A percentile compares a stretch with the other conserved stretches of the same genome.
phyloP scores from a whole-genome alignment of 2,888 invertebrate species.

The Galeruca laticollis region DNA sequence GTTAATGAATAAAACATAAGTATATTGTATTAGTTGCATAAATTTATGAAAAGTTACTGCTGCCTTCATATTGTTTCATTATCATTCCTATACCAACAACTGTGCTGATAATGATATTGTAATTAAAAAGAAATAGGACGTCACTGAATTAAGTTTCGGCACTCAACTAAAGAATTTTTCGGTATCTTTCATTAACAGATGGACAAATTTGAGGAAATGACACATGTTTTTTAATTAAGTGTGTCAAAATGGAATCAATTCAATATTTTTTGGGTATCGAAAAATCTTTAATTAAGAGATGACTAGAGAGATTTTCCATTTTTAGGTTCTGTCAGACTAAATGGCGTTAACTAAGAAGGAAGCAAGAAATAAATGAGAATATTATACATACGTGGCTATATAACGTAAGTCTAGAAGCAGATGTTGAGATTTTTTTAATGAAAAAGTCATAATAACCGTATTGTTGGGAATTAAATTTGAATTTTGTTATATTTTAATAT shows the following conservation, averaged over 20 bases:
- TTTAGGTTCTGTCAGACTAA: constrained; percentile 5
- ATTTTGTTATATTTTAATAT: no score
- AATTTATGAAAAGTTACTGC: no score
- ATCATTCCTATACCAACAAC: no score
- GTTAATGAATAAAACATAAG: no score
- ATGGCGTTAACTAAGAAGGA: neutral
- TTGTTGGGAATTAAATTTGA: no score
- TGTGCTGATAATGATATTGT: no score
- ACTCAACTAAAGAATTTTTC: constrained; percentile 20
- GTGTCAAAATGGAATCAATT: constrained; percentile 27
- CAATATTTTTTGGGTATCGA: constrained; percentile 25
- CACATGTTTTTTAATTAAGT: constrained; percentile 42
- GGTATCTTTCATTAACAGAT: constrained; percentile 31
- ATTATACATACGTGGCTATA: no score
- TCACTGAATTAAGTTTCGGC: constrained; percentile 12
- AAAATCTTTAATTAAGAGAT: constrained; percentile 20
- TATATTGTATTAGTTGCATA: no score
- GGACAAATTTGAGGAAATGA: constrained; percentile 36
- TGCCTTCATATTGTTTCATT: no score
- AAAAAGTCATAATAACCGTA: no score
- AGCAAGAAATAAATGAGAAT: neutral
- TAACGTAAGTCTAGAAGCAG: no score
- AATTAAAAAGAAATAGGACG: neutral
- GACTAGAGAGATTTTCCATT: constrained; percentile 21
- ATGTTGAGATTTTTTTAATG: no score